Evolutionary conservation across 92 coral and sea anemone genomes (phyloP).

Genomic region (Epizoanthus illoricatus): DNA sequence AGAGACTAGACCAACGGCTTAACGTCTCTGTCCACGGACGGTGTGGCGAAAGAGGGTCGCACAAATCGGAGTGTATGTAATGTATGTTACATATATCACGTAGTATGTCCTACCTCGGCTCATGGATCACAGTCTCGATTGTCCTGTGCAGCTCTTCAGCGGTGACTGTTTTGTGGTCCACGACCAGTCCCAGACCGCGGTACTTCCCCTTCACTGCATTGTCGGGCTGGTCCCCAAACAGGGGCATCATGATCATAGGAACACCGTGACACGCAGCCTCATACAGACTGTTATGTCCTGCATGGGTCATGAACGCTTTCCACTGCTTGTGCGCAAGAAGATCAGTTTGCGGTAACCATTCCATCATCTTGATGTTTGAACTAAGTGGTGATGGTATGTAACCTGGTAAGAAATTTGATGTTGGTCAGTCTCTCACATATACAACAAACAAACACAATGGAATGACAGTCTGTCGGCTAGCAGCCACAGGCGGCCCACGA

Average conservation of each 20-base stretch:
- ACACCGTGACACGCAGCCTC: slow-evolving; percentile 30
- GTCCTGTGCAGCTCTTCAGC: slow-evolving; percentile 42
- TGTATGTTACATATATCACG: too few species aligned
- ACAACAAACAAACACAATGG: too few species aligned
- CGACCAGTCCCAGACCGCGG: slow-evolving; percentile 13
- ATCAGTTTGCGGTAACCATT: slow-evolving; percentile 38
- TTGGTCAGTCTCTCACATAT: too few species aligned
- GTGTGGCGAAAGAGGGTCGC: too few species aligned
- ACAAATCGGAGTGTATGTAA: too few species aligned
- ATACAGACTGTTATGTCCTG: slow-evolving; percentile 28
- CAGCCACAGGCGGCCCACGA: too few species aligned
- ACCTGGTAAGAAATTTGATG: neutral
- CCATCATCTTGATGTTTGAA: slow-evolving; percentile 33
- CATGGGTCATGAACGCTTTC: slow-evolving; percentile 26
- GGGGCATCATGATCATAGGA: slow-evolving; percentile 17
- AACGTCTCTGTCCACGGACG: too few species aligned
- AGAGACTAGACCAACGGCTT: too few species aligned
- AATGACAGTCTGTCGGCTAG: too few species aligned
- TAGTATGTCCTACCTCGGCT: slow-evolving; percentile 40
- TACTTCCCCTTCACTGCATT: slow-evolving; percentile 17
- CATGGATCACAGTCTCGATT: slow-evolving; percentile 38
- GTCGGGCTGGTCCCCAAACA: slow-evolving; percentile 12
- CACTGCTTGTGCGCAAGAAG: slow-evolving; percentile 18
- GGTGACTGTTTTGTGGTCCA: slow-evolving; percentile 4
- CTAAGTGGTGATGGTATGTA: slow-evolving; percentile 16